Conservation (phyloP, 2,888 invertebrate species). For the Drosophila borborema region DNA sequence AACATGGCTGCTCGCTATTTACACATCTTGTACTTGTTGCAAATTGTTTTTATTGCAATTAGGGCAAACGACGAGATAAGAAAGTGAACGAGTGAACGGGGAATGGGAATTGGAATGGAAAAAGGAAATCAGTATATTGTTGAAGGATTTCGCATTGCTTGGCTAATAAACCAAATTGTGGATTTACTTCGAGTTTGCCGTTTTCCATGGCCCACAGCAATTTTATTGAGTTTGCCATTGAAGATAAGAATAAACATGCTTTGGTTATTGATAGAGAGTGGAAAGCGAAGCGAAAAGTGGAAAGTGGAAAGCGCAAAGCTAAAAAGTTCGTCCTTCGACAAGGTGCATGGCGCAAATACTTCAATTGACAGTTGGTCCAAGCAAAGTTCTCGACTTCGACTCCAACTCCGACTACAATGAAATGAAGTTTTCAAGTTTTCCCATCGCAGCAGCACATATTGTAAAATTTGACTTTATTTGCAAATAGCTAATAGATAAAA, state of each 20-base stretch:
- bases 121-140: not conserved
- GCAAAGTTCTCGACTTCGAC: constrained; percentile 15
- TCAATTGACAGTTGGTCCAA: constrained; percentile 38
- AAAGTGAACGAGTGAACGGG: not conserved
- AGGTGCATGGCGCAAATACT: constrained; percentile 18
- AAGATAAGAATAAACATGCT: constrained; percentile 51
- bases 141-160: constrained; percentile 23
- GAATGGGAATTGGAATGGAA: not conserved
- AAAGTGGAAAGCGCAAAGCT: constrained; percentile 28
- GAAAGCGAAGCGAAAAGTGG: constrained; percentile 33
- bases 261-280: constrained; percentile 26
- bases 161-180: constrained; percentile 47
- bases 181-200: constrained; percentile 17
- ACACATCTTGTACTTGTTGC: constrained; percentile 62
- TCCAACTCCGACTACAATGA: constrained; percentile 9
- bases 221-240: constrained; percentile 53
- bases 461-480: not conserved
- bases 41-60: constrained; percentile 71
- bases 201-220: constrained; percentile 12
- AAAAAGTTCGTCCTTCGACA: constrained; percentile 34
- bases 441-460: constrained; percentile 5
- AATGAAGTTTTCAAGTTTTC: constrained; percentile 30
- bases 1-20: constrained; percentile 57
- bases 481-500: constrained; percentile 6
- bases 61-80: constrained; percentile 33